These are phyloP conservation scores for Hirtodrosophila histrioides DNA, from an alignment of 2,888 invertebrate genomes.

Conservation along the genomic window DNA sequence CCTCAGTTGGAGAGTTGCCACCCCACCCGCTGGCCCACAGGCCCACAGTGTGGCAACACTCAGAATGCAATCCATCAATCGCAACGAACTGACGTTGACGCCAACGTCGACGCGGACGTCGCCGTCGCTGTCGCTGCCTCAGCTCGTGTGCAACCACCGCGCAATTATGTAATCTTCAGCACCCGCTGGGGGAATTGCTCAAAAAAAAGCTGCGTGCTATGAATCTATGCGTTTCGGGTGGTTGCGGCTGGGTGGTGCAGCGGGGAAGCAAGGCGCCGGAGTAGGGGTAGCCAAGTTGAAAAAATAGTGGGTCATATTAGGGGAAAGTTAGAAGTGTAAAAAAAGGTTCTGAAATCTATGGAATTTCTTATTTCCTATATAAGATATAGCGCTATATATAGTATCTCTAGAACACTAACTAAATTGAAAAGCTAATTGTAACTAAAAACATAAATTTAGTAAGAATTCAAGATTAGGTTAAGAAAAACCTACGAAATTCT, in stretches of 20 bases:
- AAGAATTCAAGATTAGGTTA: no score
- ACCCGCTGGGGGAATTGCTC: constrained; percentile 45
- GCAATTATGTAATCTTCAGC: constrained; percentile 53
- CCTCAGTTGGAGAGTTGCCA: constrained; percentile 4
- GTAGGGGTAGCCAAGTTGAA: no score
- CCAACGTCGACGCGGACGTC: constrained; percentile 7
- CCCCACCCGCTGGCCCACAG: constrained; percentile 19
- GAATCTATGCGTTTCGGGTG: constrained; percentile 1
- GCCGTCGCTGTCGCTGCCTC: constrained; percentile 1
- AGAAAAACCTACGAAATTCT: no score
- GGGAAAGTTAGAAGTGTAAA: no score
- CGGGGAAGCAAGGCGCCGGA: neutral
- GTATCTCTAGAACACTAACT: no score
- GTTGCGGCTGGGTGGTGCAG: no score
- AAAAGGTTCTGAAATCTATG: no score
- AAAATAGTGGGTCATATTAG: no score
- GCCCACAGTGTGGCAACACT: constrained; percentile 58
- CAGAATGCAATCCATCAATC: constrained; percentile 76
- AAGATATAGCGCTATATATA: no score
- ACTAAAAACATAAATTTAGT: no score
- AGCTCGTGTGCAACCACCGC: constrained; percentile 44
- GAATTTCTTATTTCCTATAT: no score
- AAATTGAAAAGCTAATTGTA: no score
- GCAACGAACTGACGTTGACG: constrained; percentile 25
- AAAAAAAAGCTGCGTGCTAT: constrained; percentile 15